phyloP scores from a whole-genome alignment of 1,140 invertebrate species.

The Colletes gigas region DNA sequence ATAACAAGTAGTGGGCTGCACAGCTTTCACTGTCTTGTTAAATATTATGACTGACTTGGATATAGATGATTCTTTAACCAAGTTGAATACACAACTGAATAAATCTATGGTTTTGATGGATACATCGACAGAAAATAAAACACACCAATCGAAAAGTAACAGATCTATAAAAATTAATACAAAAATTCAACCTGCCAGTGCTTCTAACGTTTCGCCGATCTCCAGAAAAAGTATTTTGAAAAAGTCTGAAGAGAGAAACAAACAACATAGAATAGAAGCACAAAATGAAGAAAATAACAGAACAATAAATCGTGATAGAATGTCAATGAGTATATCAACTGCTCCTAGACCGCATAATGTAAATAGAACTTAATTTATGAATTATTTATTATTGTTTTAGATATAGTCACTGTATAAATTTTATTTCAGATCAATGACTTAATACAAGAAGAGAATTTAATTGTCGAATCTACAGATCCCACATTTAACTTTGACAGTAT shows the following conservation, averaged over 20 bases:
- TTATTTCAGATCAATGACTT: conserved; percentile 66
- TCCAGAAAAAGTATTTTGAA: conserved; percentile 55
- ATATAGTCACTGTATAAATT: conserved; percentile 16
- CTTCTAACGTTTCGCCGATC: neutral
- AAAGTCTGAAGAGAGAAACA: neutral
- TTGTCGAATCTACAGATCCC: conserved; percentile 39
- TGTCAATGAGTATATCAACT: neutral
- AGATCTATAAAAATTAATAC: conserved; percentile 57
- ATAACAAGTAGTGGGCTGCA: neutral
- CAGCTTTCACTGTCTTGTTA: neutral
- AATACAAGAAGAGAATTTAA: conserved; percentile 47
- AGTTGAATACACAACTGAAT: conserved; percentile 59
- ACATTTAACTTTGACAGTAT: conserved; percentile 65
- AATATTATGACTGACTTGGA: conserved; percentile 38
- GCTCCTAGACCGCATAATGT: conserved; percentile 61
- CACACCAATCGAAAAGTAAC: conserved; percentile 12
- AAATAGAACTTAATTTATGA: conserved; percentile 11
- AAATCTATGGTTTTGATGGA: conserved; percentile 61
- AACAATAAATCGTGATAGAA: neutral
- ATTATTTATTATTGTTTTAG: neutral
- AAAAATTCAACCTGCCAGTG: neutral
- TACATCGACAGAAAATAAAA: neutral
- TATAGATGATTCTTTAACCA: conserved; percentile 46
- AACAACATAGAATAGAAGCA: neutral
- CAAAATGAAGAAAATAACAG: neutral